Base-by-base conservation (phyloP, 2,797 vertebrate species). In the Loriculus beryllinus region DNA sequence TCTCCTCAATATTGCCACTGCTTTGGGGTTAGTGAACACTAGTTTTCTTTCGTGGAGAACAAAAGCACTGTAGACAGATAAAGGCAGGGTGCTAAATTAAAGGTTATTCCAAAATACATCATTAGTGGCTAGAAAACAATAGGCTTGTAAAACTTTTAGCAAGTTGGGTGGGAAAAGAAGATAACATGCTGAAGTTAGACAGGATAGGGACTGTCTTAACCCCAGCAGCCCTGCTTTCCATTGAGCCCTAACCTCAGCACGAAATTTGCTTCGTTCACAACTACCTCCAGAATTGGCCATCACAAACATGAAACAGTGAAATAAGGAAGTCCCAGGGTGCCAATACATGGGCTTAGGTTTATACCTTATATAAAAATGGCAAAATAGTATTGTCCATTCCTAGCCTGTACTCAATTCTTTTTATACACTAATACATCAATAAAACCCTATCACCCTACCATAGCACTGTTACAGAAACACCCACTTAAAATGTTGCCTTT, bases 1-100 rank as follows among this genome's bases (percentile, higher is more conserved):
- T 95, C 94, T 96, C 93, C 88, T 97, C 90, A 94, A n/a, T 89
- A 82, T 95, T 96, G 57, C 82, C 23, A 59, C 59, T 77, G 62
- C 72, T 96, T 87, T 78, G 45, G 62, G 56, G 81, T 91, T 95
- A 95, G 86, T 52, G 95, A 97, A 91, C 52, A 29, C 21, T 33
- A 67, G 81, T 88, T 95, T 87, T 63, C 68, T 84, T 93, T 87
- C 94, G 43, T 60, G 75, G 45, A 95, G 90, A 93, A 96, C 80
- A 95, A 91, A 93, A 87, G 80, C 84, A 74, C 57, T 31, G 70
- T 68, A 64, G 96, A 92, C 77, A 94, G 95, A 93, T 92, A 95
- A 88, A 93, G 83, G 91, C 51, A 95, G 87, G 47, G 40, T 93
- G 80, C 86, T 82, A 96, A 94, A 94, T 79, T 92, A 95, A 92